Evolutionary conservation across 2,888 invertebrate genomes (phyloP).

Genomic region (Scrobipalpa costella): DNA sequence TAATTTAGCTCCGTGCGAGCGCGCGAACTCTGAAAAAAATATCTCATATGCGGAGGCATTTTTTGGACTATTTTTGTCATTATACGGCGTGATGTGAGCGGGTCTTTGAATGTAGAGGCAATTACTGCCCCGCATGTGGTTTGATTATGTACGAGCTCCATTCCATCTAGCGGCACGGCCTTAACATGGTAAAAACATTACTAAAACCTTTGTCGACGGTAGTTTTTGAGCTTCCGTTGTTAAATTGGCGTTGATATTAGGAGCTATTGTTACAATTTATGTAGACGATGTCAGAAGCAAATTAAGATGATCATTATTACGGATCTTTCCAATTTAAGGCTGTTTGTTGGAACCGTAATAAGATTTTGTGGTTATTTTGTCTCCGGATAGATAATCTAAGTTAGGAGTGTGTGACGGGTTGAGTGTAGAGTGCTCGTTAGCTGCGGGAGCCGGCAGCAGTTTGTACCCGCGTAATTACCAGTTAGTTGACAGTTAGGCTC

Average conservation of each 20-base stretch:
- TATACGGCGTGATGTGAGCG: constrained; percentile 80
- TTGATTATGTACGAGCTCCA: constrained; percentile 76
- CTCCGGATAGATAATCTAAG: constrained; percentile 38
- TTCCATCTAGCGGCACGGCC: constrained; percentile 72
- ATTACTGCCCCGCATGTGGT: constrained; percentile 80
- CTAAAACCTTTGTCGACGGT: constrained; percentile 65
- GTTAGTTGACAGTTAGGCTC: constrained; percentile 60
- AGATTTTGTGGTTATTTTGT: constrained; percentile 42
- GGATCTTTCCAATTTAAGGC: constrained; percentile 39
- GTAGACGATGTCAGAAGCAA: constrained; percentile 46
- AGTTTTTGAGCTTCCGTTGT: constrained; percentile 77
- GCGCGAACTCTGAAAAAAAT: constrained; percentile 78
- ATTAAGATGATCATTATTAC: constrained; percentile 45
- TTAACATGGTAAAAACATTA: constrained; percentile 73
- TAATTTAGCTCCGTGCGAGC: constrained; percentile 78
- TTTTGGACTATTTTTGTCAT: constrained; percentile 82
- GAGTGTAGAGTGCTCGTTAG: constrained; percentile 37
- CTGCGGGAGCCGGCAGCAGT: constrained; percentile 42
- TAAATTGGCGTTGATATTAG: constrained; percentile 72
- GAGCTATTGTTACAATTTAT: constrained; percentile 65
- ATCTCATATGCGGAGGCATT: constrained; percentile 78
- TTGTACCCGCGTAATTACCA: constrained; percentile 62
- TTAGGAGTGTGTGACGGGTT: constrained; percentile 33
- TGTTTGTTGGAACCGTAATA: constrained; percentile 41
- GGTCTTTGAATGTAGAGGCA: constrained; percentile 79